Evolutionary conservation across 2,888 invertebrate species (phyloP), one percentile per base, ranked within the genome.

Genomic region (Folsomia candida): DNA sequence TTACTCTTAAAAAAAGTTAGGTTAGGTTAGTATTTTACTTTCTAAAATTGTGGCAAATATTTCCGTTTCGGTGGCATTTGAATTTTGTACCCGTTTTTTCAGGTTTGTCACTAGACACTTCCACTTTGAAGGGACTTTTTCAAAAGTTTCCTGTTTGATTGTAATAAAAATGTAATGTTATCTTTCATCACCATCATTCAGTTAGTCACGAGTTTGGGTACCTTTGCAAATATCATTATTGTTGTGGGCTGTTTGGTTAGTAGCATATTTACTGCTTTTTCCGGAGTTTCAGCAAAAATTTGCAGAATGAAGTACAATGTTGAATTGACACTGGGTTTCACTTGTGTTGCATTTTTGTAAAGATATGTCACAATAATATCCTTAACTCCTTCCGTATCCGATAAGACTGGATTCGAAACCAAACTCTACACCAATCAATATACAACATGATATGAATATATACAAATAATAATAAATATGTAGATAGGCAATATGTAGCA

Each of bases 221-320:
- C 89, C 86, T 89, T 89, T 61, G 88, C 88, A 81, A 88, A 90
- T 69, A 88, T 87, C 76, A 89, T 83, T 29, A 89, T 81, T 80
- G 87, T 87, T 2, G 76, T 69, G 2, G 79, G 78, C 22, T 78
- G 76, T 37, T 75, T 70, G 11, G 72, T 67, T 2, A 80, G 75
- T 28, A 80, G 65, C 28, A 70, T 72, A 9, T 65, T 67, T 11
- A 80, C 61, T 2, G 71, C 77, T 29, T 74, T 76, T 51, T 78
- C 78, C 4, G 69, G 57, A n/a, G 78, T 67, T 18, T 80, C 78
- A 28, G 73, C 70, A 9, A 80, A 69, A 57, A 78, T 51, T 57
- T 73, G 71, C 9, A 79, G 62, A 57, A 75, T 67, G 1, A 73
- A 62, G 20, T 77, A 76, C 28, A 78, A 47, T 2, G 74, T 54